Base-by-base conservation (phyloP, 2,888 invertebrate species). In the Unio pictorum region DNA sequence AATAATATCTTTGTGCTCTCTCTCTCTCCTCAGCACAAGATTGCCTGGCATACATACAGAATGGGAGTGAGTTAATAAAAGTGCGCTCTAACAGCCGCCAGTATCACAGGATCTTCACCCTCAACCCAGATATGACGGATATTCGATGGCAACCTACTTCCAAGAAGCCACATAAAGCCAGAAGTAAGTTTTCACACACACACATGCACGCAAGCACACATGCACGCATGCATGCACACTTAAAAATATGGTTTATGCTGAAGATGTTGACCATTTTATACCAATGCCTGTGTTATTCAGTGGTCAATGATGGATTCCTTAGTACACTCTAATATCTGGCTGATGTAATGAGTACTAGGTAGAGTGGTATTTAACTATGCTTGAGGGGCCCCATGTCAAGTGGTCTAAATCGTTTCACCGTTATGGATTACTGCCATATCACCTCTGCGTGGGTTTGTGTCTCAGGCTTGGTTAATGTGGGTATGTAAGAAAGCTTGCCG, bases 71-170 rank as follows among this genome's bases (percentile, higher is more conserved):
- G 81, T 87, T 93, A 76, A 90, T 92, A 65, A 93, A 93, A 85
- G 90, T 93, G 3, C 89, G 92, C 11, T 91, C 92, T 64, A 92
- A 92, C 84, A 91, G 91, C 67, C 89, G 92, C 1, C 92, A 92
- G 78, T 93, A 92, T 79, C 90, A 92, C 73, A 88, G 93, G n/a
- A 91, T 91, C 77, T 93, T 92, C 84, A 89, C 90, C 11, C 88
- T 93, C 45, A 91, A 92, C 76, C 89, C 91, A 54, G 92, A 92
- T 80, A 87, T 92, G 74, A 90, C 91, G 3, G 91, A 91, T 76
- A 90, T 93, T 23, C 87, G 92, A 66, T 93, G 93, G 93, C 91
- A 92, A 60, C 93, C 93, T 8, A 92, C 92, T 3, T 91, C 91
- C 69, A 93, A 93, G 86, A 93, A 93, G 81, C 90, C 92, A 34